Evolutionary conservation across 2,888 invertebrate species (phyloP), one percentile per base, ranked within the genome.

Genomic region (Phytoseiulus persimilis): DNA sequence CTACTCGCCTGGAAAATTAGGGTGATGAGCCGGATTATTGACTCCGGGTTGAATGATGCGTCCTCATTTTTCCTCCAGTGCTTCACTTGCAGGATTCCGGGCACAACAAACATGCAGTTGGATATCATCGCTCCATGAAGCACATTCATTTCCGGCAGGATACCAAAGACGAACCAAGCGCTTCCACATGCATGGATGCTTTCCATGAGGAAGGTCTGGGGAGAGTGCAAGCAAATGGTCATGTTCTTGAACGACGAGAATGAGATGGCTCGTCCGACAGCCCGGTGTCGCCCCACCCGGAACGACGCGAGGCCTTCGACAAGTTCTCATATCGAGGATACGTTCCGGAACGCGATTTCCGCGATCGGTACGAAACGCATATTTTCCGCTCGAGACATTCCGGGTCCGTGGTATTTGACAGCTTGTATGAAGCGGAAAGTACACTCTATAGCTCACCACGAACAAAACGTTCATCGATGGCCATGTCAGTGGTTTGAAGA

Each of bases 51-150:
- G 65, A 65, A 65, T 14, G 65, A 65, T 2, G 11, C 65, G 65
- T 65, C 65, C 65, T 65, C 65, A 2, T 11, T 28, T 6, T 18
- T 65, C 28, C 65, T 65, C 65, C 65, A 65, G 28, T 65, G 65
- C 65, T 65, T 65, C 65, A 65, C 28, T 65, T 65, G 65, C 65
- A 65, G 18, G 90, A 96, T 93, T 31, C 96, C 96, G 0, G 99
- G 99, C 83, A 98, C 94, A 91, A 98, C 95, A 93, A 98, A 98
- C 90, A 98, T 94, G 92, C 98, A 98, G 93, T 98, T 98, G 45
- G 98, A 98, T 91, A 99, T 94, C 97, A 98, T 98, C 83, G 97
- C 96, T 83, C 97, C 98, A 93, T 97, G 96, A 90, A 98, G 95
- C 6, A 97, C 96, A 93, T 99, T 98, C 91, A 98, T 93, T 92